Conservation (phyloP, 2,888 invertebrate genomes). For the Oscheius sp. region DNA sequence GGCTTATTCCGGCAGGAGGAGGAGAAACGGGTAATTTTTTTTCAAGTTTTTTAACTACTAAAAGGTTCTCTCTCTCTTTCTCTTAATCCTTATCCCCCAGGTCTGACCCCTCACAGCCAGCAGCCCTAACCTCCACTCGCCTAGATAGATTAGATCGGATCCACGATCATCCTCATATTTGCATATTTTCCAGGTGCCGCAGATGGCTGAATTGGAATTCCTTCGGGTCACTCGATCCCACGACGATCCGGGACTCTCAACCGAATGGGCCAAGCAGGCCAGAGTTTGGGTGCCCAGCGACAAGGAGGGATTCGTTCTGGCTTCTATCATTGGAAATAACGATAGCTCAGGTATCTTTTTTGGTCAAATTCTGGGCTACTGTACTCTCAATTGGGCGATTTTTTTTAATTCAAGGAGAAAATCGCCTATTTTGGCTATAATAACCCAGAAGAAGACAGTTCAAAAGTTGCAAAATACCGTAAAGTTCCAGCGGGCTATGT, state of each 20-base stretch:
- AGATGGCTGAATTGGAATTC: slow-evolving; percentile 16
- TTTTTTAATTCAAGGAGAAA: too few species aligned
- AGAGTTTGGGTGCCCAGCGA: slow-evolving; percentile 99
- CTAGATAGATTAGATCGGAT: slow-evolving; percentile 24
- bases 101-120: neutral
- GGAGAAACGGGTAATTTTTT: too few species aligned
- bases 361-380: too few species aligned
- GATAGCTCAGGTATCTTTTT: slow-evolving; percentile 90
- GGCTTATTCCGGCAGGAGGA: too few species aligned
- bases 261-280: slow-evolving; percentile 98
- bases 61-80: neutral
- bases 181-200: slow-evolving; percentile 3
- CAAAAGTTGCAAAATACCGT: too few species aligned
- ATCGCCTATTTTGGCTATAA: too few species aligned
- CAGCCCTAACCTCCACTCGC: neutral
- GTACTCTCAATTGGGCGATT: too few species aligned
- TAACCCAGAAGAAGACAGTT: too few species aligned
- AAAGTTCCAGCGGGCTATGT: slow-evolving; percentile 71
- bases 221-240: slow-evolving; percentile 3
- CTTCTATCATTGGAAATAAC: slow-evolving; percentile 92
- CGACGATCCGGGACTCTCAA: slow-evolving; percentile 89
- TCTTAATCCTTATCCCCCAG: neutral
- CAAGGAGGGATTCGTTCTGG: slow-evolving; percentile 83
- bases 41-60: neutral
- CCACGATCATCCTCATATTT: neutral